Conservation (phyloP, 2,888 invertebrate genomes). For the Celastrina argiolus region DNA sequence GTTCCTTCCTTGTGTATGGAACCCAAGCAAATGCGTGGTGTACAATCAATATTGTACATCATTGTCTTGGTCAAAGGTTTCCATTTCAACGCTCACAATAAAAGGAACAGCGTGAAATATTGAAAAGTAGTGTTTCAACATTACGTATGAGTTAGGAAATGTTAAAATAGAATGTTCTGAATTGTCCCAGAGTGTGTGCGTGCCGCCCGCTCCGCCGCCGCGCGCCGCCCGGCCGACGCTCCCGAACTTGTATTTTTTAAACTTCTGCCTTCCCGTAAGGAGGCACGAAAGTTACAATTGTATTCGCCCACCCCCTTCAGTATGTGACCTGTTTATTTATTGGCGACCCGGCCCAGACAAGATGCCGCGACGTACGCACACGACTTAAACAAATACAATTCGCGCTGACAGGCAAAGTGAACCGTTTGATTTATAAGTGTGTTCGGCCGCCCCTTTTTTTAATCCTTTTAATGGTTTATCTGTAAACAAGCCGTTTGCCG, state of each 20-base stretch:
- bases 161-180: constrained; percentile 29
- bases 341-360: constrained; percentile 73
- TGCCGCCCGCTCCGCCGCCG: constrained; percentile 40
- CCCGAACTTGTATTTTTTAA: constrained; percentile 75
- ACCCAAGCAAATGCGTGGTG: too few species aligned
- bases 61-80: too few species aligned
- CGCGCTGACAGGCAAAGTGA: constrained; percentile 56
- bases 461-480: background rate
- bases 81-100: background rate
- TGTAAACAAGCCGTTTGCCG: background rate
- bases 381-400: constrained; percentile 67
- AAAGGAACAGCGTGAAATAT: constrained; percentile 10
- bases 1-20: too few species aligned
- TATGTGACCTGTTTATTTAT: constrained; percentile 79
- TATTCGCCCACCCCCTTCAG: constrained; percentile 74
- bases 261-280: constrained; percentile 70
- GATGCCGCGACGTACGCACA: constrained; percentile 70
- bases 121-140: constrained; percentile 14
- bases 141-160: constrained; percentile 33
- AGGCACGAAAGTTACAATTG: constrained; percentile 75
- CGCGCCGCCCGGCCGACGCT: constrained; percentile 36
- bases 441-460: constrained; percentile 9
- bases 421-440: constrained; percentile 52
- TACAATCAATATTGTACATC: too few species aligned
- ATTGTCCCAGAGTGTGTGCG: constrained; percentile 37